Conservation (phyloP, 2,888 invertebrate species). For the Colletes collaris region DNA sequence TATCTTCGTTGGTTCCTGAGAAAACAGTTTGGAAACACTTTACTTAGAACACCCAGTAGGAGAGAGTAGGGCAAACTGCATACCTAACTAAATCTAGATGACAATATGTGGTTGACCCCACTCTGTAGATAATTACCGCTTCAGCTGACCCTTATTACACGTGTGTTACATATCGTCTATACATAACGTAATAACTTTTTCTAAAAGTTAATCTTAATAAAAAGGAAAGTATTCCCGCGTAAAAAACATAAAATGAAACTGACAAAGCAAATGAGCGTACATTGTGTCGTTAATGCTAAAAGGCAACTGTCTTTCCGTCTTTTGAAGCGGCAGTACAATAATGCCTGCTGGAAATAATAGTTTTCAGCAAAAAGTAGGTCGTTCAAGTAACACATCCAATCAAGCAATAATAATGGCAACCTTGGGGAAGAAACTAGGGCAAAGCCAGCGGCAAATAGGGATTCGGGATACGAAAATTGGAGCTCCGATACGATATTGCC, state of each 20-base stretch:
- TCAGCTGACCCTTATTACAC: too few relatives aligned
- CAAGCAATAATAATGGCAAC: slow-evolving; percentile 57
- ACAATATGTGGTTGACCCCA: too few relatives aligned
- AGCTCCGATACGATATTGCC: slow-evolving; percentile 41
- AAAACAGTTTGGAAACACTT: too few relatives aligned
- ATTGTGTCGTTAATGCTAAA: slow-evolving; percentile 32
- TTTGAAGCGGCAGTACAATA: slow-evolving; percentile 40
- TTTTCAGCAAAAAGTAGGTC: slow-evolving; percentile 53
- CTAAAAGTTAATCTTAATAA: too few relatives aligned
- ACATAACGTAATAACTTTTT: too few relatives aligned
- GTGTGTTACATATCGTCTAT: too few relatives aligned
- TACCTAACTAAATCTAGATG: too few relatives aligned
- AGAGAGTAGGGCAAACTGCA: too few relatives aligned
- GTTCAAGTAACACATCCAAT: slow-evolving; percentile 53
- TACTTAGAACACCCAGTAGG: too few relatives aligned
- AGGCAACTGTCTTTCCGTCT: slow-evolving; percentile 40
- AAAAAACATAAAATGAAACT: not conserved
- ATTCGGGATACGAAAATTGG: slow-evolving; percentile 45
- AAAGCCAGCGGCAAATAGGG: slow-evolving; percentile 25
- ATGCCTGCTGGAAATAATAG: slow-evolving; percentile 53
- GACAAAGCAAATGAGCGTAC: not conserved
- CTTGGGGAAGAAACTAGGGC: slow-evolving; percentile 53
- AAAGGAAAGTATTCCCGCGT: not conserved
- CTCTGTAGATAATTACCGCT: too few relatives aligned
- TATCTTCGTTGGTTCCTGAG: too few relatives aligned